Evolutionary conservation across 1,140 invertebrate species (phyloP).

Genomic region (Platyura marginata): DNA sequence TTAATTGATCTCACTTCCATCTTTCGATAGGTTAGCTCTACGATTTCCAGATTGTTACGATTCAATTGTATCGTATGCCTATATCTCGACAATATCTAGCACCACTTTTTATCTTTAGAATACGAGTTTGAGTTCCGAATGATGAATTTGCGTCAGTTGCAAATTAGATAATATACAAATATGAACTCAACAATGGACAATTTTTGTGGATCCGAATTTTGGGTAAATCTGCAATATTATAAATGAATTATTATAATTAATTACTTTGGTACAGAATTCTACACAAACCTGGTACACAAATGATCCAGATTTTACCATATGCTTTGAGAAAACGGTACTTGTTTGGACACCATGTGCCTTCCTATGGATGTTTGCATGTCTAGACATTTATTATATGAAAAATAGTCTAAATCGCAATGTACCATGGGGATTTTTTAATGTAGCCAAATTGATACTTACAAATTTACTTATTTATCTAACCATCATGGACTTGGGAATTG

Average conservation of each 20-base stretch:
- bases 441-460: conserved; percentile 55
- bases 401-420: conserved; percentile 58
- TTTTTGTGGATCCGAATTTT: conserved; percentile 41
- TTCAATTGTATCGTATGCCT: no score
- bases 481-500: not conserved
- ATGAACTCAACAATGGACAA: conserved; percentile 24
- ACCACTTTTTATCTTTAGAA: no score
- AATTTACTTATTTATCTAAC: conserved; percentile 38
- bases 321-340: conserved; percentile 75
- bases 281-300: conserved; percentile 60
- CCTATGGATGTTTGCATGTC: conserved; percentile 54
- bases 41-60: no score
- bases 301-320: conserved; percentile 65
- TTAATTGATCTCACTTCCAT: no score
- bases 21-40: no score
- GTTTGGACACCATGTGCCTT: conserved; percentile 75
- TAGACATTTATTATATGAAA: conserved; percentile 61
- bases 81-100: no score
- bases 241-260: conserved; percentile 7
- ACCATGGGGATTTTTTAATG: conserved; percentile 63
- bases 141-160: no score
- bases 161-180: no score
- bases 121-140: no score
- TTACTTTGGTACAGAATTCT: conserved; percentile 38
- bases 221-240: conserved; percentile 28